phyloP scores from a whole-genome alignment of 2,113 vertebrate genomes.

The Tiliqua scincoides region DNA sequence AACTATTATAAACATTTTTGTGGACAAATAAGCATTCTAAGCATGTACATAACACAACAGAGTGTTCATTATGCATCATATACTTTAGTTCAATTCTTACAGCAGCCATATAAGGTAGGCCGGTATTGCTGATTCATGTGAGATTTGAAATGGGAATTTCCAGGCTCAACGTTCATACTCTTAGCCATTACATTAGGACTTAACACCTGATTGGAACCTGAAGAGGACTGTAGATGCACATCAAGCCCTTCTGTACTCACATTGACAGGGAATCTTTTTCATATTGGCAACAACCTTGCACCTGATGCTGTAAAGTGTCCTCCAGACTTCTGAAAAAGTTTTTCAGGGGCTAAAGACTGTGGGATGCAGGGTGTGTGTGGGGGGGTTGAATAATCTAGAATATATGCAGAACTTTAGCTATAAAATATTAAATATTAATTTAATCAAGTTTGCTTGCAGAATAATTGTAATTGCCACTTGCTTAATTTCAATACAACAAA shows the following conservation, averaged over 20 bases:
- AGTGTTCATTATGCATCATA: not conserved
- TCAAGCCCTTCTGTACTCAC: not conserved
- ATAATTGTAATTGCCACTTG: not conserved
- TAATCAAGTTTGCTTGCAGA: constrained; percentile 8
- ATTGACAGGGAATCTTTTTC: not conserved
- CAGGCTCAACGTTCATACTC: not conserved
- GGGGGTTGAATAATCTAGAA: not conserved
- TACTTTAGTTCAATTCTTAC: not conserved
- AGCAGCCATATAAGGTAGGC: not conserved
- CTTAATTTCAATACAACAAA: not conserved
- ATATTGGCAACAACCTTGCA: not conserved
- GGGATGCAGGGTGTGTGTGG: not conserved
- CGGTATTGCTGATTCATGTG: not conserved
- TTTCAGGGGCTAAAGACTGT: not conserved
- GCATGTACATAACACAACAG: not conserved
- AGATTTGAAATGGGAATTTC: not conserved
- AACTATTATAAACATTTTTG: constrained; percentile 48
- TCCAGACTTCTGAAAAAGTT: not conserved
- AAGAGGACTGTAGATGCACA: not conserved
- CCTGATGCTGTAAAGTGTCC: not conserved
- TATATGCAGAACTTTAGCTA: not conserved
- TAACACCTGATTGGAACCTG: not conserved
- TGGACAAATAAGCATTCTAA: not conserved
- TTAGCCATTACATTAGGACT: not conserved
- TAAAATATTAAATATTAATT: not conserved